Evolutionary conservation across 2,888 invertebrate species (phyloP).

Genomic region (Hymenopus coronatus): DNA sequence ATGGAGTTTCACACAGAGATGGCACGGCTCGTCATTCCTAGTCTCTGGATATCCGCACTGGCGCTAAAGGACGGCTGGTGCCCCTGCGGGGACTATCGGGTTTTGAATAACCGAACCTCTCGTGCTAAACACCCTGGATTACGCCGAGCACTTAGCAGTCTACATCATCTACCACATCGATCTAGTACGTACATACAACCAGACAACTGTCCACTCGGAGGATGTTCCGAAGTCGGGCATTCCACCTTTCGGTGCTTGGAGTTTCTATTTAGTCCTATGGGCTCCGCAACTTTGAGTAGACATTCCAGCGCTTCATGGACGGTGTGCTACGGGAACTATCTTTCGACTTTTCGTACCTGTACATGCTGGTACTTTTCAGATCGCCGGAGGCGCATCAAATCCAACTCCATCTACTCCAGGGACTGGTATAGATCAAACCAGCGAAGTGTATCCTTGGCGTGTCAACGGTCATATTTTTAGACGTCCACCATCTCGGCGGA

Average conservation of each 20-base stretch:
- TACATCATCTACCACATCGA: background rate
- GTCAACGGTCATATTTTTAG: background rate
- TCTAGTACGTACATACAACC: background rate
- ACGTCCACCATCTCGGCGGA: too few species aligned
- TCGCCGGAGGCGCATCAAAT: background rate
- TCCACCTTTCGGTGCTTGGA: slow-evolving; percentile 22
- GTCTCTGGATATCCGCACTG: too few species aligned
- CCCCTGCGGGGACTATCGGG: too few species aligned
- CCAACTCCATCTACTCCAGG: background rate
- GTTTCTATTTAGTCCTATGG: slow-evolving; percentile 24
- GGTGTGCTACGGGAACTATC: background rate
- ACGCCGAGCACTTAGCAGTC: too few species aligned
- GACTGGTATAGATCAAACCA: background rate
- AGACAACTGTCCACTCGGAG: background rate
- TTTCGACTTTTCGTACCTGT: slow-evolving; percentile 2
- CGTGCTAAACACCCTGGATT: too few species aligned
- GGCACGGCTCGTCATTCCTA: too few species aligned
- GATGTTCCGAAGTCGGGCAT: slow-evolving; percentile 7
- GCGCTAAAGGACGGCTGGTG: too few species aligned
- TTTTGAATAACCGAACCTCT: too few species aligned
- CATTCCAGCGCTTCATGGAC: slow-evolving; percentile 25
- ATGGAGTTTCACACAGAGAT: too few species aligned
- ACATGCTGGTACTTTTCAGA: background rate
- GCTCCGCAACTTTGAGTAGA: slow-evolving; percentile 15
- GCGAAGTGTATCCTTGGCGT: background rate